Base-by-base conservation (phyloP, 2,888 invertebrate species). In the Philhelius pedissequus region DNA sequence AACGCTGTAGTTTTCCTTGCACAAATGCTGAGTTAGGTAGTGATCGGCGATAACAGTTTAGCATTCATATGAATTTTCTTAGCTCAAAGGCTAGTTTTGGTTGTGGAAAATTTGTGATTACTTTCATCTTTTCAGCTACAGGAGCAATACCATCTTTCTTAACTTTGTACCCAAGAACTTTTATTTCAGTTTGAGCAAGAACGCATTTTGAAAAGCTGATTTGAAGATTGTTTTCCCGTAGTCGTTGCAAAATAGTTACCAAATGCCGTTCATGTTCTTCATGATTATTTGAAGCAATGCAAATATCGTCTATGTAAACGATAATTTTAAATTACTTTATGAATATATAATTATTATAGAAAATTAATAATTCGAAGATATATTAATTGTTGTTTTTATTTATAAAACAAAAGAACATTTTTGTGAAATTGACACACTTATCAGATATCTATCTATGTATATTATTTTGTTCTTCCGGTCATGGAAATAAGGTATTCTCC, bases 191-290 rank as follows among this genome's bases (percentile, higher is more conserved):
- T 54, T 54, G 15, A 1, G 27, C 27, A 18, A 54, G 32, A n/a
- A n/a, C n/a, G n/a, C n/a, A n/a, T n/a, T n/a, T n/a, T 11, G 62
- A 62, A 7, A 83, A 38, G 20, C 88, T 89, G 18, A 88, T 87
- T 22, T 60, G 66, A 0, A 89, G 27, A 2, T 87, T 87, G 15
- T 86, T 76, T 27, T 89, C 69, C 2, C 62, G 56, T 6, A 89
- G 62, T 15, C 87, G 70, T 30, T 87, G 60, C 18, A 89, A 86
- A 22, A 89, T 81, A 7, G 25, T 66, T 8, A 48, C 18, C 5
- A 87, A 58, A 32, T 87, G 80, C 2, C 54, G 27, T 4, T 32
- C 27, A 54, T 87, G 86, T 38, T 87, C 80, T 18, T 80, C 79
- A 15, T 43, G 6, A 13, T 22, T 62, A 3, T 20, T 9, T 9